phyloP scores from a whole-genome alignment of 2,113 vertebrate genomes.

The Malaclemys terrapin region DNA sequence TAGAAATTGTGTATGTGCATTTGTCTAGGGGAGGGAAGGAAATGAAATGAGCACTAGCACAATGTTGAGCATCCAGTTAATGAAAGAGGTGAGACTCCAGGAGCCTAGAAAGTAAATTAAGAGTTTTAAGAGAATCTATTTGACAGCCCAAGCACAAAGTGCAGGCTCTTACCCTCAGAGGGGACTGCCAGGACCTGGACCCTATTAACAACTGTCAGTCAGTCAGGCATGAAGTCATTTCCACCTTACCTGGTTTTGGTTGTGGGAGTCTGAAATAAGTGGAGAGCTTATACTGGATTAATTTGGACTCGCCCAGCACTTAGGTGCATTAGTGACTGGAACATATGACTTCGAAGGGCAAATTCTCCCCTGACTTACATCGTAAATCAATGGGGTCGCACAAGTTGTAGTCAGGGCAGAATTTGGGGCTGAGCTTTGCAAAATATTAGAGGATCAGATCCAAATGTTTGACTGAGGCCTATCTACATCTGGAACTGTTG shows the following conservation, averaged over 20 bases:
- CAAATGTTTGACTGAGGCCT: neutral
- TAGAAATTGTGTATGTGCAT: neutral
- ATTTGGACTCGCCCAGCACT: neutral
- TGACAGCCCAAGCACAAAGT: slow-evolving; percentile 61
- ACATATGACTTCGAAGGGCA: slow-evolving; percentile 31
- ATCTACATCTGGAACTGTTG: neutral
- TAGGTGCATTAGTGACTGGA: slow-evolving; percentile 1
- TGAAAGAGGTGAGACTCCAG: neutral
- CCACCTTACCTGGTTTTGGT: slow-evolving; percentile 20
- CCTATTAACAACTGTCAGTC: slow-evolving; percentile 66
- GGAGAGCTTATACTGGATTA: neutral
- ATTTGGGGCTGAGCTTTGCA: rapidly evolving
- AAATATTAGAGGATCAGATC: neutral
- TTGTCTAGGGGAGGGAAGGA: neutral
- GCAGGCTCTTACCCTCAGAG: neutral
- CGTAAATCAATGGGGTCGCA: neutral
- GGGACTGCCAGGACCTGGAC: slow-evolving; percentile 40
- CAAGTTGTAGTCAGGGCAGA: rapidly evolving
- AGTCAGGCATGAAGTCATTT: slow-evolving; percentile 42
- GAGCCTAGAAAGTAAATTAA: slow-evolving; percentile 41
- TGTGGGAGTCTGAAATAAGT: slow-evolving; percentile 20
- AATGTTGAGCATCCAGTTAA: slow-evolving; percentile 45
- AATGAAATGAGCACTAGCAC: neutral
- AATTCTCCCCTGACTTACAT: slow-evolving; percentile 10
- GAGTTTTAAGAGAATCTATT: slow-evolving; percentile 63